These are phyloP conservation scores for Megaceryle alcyon DNA, from an alignment of 2,797 vertebrate species.

Conservation along the genomic window DNA sequence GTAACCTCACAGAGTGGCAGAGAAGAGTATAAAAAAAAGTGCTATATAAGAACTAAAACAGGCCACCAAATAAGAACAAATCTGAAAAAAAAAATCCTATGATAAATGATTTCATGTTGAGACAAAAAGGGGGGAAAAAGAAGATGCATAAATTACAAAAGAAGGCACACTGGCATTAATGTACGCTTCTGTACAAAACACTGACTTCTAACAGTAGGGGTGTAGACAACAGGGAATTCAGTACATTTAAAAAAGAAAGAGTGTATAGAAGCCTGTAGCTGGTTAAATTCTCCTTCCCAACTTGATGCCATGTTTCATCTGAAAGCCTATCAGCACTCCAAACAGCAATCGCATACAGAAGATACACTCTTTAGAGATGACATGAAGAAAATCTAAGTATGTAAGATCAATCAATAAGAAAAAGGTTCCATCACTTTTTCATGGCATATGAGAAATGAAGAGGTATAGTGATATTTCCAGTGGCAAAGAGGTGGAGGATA, in stretches of 20 bases:
- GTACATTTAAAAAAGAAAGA: not conserved
- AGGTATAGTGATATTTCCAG: conserved; percentile 28
- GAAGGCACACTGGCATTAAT: not conserved
- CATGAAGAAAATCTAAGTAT: conserved; percentile 16
- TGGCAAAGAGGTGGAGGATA: conserved; percentile 38
- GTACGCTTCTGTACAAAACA: not conserved
- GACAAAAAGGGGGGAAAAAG: not conserved
- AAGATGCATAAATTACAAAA: not conserved
- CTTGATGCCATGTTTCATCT: not conserved
- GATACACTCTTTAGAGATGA: not conserved
- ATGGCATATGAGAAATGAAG: conserved; percentile 22
- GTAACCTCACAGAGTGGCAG: not conserved
- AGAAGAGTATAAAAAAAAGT: not conserved
- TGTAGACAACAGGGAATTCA: not conserved
- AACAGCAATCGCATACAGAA: not conserved
- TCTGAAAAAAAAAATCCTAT: not conserved
- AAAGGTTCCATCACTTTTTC: conserved; percentile 16
- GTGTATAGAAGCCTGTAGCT: not conserved
- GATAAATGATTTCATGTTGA: not conserved
- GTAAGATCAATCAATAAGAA: conserved; percentile 38
- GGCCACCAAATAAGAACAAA: not conserved
- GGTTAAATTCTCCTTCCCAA: not conserved
- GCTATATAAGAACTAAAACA: not conserved
- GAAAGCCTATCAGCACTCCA: not conserved
- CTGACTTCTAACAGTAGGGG: not conserved